These are phyloP conservation scores for Malurus cyaneus DNA, from an alignment of 2,113 vertebrate species.

Conservation along the genomic window DNA sequence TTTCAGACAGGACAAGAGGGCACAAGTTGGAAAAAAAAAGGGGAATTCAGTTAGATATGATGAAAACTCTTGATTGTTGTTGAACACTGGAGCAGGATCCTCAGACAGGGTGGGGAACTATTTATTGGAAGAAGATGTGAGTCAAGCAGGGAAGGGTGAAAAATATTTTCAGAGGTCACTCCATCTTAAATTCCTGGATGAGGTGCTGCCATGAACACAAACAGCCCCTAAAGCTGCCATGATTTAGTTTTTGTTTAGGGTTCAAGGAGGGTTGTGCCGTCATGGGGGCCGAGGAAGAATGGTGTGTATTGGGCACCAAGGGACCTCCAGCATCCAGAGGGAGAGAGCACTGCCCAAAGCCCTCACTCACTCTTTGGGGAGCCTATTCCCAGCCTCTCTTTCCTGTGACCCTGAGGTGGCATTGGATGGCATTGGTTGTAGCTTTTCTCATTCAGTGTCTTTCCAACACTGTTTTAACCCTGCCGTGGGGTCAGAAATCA, in stretches of 20 bases:
- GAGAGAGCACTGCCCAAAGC: neutral
- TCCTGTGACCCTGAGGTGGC: neutral
- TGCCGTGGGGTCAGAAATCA: neutral
- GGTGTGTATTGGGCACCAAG: neutral
- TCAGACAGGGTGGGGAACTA: neutral
- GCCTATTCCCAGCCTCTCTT: neutral
- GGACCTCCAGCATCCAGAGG: neutral
- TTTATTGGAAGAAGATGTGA: neutral
- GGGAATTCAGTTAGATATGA: neutral
- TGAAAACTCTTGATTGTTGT: neutral
- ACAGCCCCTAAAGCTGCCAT: neutral
- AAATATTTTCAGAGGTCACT: neutral
- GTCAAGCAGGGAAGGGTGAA: neutral
- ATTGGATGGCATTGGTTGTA: neutral
- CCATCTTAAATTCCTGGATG: neutral
- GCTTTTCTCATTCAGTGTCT: neutral
- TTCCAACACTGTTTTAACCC: neutral
- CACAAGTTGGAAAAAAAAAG: neutral
- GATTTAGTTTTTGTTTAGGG: neutral
- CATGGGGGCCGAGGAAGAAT: rapidly evolving
- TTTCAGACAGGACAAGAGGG: neutral
- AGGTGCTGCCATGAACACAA: neutral
- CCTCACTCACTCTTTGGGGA: neutral
- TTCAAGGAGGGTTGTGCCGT: neutral
- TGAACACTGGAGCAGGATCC: neutral